Evolutionary conservation across 2,888 invertebrate species (phyloP).

Genomic region (Dendrolimus pini): DNA sequence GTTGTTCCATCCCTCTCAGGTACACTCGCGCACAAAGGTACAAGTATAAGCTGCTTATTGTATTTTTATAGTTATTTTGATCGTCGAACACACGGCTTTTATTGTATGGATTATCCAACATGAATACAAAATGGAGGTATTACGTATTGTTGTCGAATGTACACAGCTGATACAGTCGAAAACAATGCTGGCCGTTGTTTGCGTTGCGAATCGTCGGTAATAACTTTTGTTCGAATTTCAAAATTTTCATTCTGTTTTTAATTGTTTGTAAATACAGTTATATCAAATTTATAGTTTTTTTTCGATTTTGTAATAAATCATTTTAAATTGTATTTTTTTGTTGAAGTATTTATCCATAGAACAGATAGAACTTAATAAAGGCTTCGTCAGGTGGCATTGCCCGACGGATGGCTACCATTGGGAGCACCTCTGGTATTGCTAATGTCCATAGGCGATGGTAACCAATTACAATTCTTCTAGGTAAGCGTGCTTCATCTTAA

Average conservation of each 20-base stretch:
- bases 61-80: conserved; percentile 76
- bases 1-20: conserved; percentile 22
- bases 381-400: too few relatives aligned
- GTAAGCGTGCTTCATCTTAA: too few relatives aligned
- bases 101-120: conserved; percentile 59
- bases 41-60: conserved; percentile 72
- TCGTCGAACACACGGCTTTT: conserved; percentile 54
- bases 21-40: conserved; percentile 54
- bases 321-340: too few relatives aligned
- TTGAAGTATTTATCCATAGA: too few relatives aligned
- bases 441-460: too few relatives aligned
- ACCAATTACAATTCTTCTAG: too few relatives aligned
- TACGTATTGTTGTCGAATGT: conserved; percentile 55
- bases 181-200: conserved; percentile 48
- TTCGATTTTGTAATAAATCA: too few relatives aligned
- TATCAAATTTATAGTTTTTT: neutral
- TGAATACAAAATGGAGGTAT: conserved; percentile 61
- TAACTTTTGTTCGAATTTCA: conserved; percentile 27
- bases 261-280: conserved; percentile 41
- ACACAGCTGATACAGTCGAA: conserved; percentile 62
- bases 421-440: too few relatives aligned
- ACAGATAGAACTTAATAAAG: too few relatives aligned
- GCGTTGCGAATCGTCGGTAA: conserved; percentile 58
- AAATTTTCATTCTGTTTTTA: conserved; percentile 31
- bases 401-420: too few relatives aligned